These are phyloP conservation scores for Rosalia funebris DNA, from an alignment of 2,888 invertebrate genomes.

Conservation along the genomic window DNA sequence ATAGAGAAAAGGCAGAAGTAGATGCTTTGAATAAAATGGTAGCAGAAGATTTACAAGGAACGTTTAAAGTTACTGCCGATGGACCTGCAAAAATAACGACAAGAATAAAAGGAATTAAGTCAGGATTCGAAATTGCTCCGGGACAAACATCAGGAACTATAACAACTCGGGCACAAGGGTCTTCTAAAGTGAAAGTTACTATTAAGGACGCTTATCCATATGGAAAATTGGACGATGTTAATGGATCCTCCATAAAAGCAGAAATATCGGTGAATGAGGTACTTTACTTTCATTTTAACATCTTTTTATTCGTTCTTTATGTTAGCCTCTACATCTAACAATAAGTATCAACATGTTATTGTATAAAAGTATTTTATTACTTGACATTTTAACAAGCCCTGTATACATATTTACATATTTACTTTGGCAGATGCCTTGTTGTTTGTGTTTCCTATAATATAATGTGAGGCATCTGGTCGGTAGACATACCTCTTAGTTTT, in stretches of 20 bases:
- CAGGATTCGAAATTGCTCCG: constrained; percentile 32
- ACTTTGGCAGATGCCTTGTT: too few relatives aligned
- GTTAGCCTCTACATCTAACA: too few relatives aligned
- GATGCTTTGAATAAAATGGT: constrained; percentile 2
- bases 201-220: constrained; percentile 7
- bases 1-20: constrained; percentile 27
- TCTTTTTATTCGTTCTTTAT: too few relatives aligned
- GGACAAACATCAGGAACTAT: constrained; percentile 28
- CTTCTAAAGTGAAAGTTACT: not conserved
- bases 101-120: constrained; percentile 36
- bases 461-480: too few relatives aligned
- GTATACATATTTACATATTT: too few relatives aligned
- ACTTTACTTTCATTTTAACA: too few relatives aligned
- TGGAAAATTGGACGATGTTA: not conserved
- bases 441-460: too few relatives aligned
- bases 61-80: constrained; percentile 19
- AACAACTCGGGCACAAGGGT: constrained; percentile 26
- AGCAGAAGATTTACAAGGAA: constrained; percentile 5
- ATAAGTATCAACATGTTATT: too few relatives aligned
- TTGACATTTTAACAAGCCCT: too few relatives aligned
- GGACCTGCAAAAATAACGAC: constrained; percentile 40
- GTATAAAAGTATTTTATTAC: too few relatives aligned
- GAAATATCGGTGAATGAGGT: not conserved
- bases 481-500: too few relatives aligned
- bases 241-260: not conserved